Evolutionary conservation across 2,113 vertebrate species (phyloP), one percentile per base, ranked within the genome.

Genomic region (Anser brachyrhynchus): DNA sequence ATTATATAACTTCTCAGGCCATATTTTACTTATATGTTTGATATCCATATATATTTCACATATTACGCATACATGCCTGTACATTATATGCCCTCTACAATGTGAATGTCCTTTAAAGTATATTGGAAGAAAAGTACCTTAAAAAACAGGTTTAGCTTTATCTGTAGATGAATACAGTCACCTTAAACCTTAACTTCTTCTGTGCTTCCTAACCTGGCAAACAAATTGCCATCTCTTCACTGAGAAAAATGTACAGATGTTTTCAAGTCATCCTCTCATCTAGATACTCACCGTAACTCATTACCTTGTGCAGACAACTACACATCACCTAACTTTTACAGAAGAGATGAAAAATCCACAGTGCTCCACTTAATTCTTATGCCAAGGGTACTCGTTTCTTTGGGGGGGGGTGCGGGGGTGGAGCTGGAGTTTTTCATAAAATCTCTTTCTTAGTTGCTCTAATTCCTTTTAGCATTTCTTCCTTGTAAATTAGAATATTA

Each of bases 401-500:
- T 12, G 7, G 51, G 65, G 12, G 35, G 22, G 62, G 58, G 13
- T 37, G 37, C 37, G 49, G 31, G 29, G 25, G 31, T 6, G 1
- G 3, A 0, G 5, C 1, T 11, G 3, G 4, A 21, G 1, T 73
- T 14, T 1, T 14, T 1, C 49, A 55, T 49, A 65, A 62, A 87
- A 70, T 81, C 49, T 84, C 70, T 31, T 55, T 44, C 46, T 58
- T 80, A 87, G 43, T 67, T 85, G 46, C 39, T 90, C 61, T 87
- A 95, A 90, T 80, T 35, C 43, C 31, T 76, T 84, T 33, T 72
- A 52, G 39, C 46, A 80, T 84, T 90, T 70, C 92, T 96, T 95
- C 86, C 74, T 73, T 57, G 93, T 89, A 93, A 93, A 91, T 75
- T 78, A 85, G 54, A 93, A 37, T 79, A 89, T 82, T 80, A 87